Evolutionary conservation across 2,113 vertebrate genomes (phyloP), one percentile per base, ranked within the genome.

Genomic region (Catharus bicknelli): DNA sequence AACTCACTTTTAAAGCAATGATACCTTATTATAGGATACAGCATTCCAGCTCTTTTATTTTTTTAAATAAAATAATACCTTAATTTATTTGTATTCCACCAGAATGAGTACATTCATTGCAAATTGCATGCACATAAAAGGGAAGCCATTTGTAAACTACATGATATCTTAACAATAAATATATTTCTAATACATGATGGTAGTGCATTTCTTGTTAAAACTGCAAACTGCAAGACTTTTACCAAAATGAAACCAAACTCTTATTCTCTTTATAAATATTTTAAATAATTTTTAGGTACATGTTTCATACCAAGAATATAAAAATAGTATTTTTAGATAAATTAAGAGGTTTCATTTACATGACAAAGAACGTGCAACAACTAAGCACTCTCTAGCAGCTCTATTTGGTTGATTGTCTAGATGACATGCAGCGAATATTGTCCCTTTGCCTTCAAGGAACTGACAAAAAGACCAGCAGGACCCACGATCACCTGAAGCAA

Each of bases 281-380:
- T 98, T 94, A 97, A 97, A 97, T 97, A 96, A 59, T 95, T 95
- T 97, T 97, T 10, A 97, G 98, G 97, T 98, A 97, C 95, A 83
- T 97, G 83, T 97, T 97, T 98, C 97, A 98, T 98, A 98, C 83
- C 97, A 98, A 98, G 97, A 95, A 97, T 98, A 98, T 96, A 98
- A 98, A 98, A 98, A 98, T 98, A 98, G 96, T 93, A 92, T 98
- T 98, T 96, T 96, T 95, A 96, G 97, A 97, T 98, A 98, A 98
- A 98, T 98, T 97, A 97, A 96, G 96, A 97, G 82, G 50, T 97
- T 97, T 97, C 90, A 97, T 98, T 98, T 98, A 98, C 98, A 98
- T 98, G 97, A 98, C 97, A 97, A 97, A 97, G 95, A 96, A 97
- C 97, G 96, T 98, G 98, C 97, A 97, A 96, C 90, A 94, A 95